Conservation (phyloP, 2,888 invertebrate species). For the Drosophila antonietae region DNA sequence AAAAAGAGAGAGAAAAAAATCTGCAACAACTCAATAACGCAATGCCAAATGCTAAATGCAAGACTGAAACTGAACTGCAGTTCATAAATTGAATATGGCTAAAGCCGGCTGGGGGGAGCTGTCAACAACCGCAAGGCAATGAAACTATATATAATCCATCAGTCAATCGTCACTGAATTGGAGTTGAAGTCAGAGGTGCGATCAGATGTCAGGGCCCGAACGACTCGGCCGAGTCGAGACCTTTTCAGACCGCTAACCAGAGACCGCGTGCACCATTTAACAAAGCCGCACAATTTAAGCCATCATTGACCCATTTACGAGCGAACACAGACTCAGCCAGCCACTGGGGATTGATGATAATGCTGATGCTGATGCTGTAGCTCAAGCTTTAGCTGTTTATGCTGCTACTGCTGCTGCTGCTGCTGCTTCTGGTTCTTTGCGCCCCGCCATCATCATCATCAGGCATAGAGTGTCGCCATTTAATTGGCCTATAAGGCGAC, state of each 20-base stretch:
- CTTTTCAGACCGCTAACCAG: conserved; percentile 32
- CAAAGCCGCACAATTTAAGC: conserved; percentile 76
- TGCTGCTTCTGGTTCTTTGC: conserved; percentile 8
- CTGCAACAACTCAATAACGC: conserved; percentile 71
- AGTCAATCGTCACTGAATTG: conserved; percentile 52
- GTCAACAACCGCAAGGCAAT: conserved; percentile 47
- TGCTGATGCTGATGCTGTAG: conserved; percentile 1
- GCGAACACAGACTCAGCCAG: conserved; percentile 31
- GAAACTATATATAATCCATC: conserved; percentile 31
- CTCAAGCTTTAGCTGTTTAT: not conserved
- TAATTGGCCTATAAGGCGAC: conserved; percentile 68
- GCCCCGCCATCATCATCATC: conserved; percentile 1
- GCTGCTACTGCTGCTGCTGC: conserved; percentile 1
- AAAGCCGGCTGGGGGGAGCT: conserved; percentile 17
- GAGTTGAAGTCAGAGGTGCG: conserved; percentile 63
- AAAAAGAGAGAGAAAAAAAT: conserved; percentile 9
- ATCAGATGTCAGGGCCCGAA: conserved; percentile 66
- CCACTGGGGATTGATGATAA: conserved; percentile 62
- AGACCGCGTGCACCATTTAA: conserved; percentile 57
- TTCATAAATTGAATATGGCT: conserved; percentile 60
- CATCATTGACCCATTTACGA: conserved; percentile 77
- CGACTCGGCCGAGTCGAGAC: conserved; percentile 12
- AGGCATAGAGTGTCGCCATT: conserved; percentile 72
- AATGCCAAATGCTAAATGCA: conserved; percentile 34
- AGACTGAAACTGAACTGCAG: conserved; percentile 47